Percentiles rank a stretch among this genome's conserved stretches.
These are phyloP conservation scores for Argynnis bischoffii DNA, from an alignment of 2,888 invertebrate genomes.

Conservation along the genomic window DNA sequence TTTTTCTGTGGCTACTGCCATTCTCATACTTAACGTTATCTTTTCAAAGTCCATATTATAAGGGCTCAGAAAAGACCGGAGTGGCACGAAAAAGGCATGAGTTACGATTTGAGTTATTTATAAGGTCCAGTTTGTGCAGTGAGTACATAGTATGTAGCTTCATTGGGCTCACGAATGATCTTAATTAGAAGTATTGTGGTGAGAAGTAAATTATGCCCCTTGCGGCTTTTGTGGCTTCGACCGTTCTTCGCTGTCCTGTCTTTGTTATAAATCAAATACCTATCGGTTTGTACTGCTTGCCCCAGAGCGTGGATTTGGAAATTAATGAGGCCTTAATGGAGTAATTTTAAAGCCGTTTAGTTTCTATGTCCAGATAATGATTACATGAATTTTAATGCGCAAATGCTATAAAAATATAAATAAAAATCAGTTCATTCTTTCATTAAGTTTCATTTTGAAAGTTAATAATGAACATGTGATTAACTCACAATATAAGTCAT, in stretches of 20 bases:
- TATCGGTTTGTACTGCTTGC: constrained; percentile 56
- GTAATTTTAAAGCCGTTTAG: constrained; percentile 69
- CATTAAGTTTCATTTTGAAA: constrained; percentile 30
- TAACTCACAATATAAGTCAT: constrained; percentile 23
- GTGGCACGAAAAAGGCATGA: constrained; percentile 65
- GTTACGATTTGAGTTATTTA: constrained; percentile 78
- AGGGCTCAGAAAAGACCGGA: constrained; percentile 42
- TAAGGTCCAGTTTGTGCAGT: constrained; percentile 73
- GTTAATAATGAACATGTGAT: constrained; percentile 32
- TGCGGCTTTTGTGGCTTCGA: constrained; percentile 56
- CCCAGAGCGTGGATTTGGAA: constrained; percentile 72
- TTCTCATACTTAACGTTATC: constrained; percentile 52
- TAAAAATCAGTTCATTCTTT: constrained; percentile 58
- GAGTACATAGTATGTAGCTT: constrained; percentile 66
- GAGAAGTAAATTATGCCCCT: constrained; percentile 69
- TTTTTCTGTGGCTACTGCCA: constrained; percentile 37
- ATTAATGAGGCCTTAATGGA: constrained; percentile 77
- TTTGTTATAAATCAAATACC: constrained; percentile 70
- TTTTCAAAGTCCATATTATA: constrained; percentile 50
- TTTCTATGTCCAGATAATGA: constrained; percentile 64
- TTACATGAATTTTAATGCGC: constrained; percentile 73
- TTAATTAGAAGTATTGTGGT: constrained; percentile 80
- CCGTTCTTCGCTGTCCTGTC: constrained; percentile 44
- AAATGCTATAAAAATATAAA: constrained; percentile 73
- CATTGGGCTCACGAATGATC: constrained; percentile 75